Evolutionary conservation across 2,797 vertebrate species (phyloP), one percentile per base, ranked within the genome.

Genomic region (Eulemur rubriventer): DNA sequence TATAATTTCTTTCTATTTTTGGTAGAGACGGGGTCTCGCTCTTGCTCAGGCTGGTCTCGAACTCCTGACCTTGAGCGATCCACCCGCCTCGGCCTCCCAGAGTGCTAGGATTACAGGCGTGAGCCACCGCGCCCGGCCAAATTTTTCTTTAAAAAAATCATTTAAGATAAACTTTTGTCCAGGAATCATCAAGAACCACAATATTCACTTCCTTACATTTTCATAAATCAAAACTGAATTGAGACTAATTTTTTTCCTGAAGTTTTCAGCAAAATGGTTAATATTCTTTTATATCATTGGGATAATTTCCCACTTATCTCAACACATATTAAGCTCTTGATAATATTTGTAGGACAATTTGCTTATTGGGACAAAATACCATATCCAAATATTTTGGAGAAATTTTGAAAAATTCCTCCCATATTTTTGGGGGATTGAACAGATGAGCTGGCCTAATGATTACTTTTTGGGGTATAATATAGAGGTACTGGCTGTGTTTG

Each of bases 341-440:
- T 75, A 89, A 48, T 94, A 28, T 50, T 72, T 94, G 6, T 55
- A 81, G 61, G 90, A 84, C 38, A 91, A 59, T 95, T 92, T 87
- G 4, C 9, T 73, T 55, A 72, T 50, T 80, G n/a, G 33, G 35
- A 67, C 6, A 87, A 80, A 79, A 67, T 91, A 87, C 11, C 16
- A 4, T 55, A 63, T 92, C 38, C 41, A 81, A 50, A 67, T 96
- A 89, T 35, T 94, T 89, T 78, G 35, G 94, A 81, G n/a, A 88
- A 59, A 89, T 35, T 94, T 89, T 78, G 35, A 95, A 81, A 30
- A 88, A 65, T 92, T 76, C 10, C 6, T 41, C 2, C 24, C 2
- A 18, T 46, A 38, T 88, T 85, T 85, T n/a, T 4, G 22, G 11
- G n/a, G 8, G 4, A 50, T 50, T 81, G 57, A 80, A 73, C 9